These are phyloP conservation scores for Hippocampus mohnikei DNA, from an alignment of 2,113 vertebrate genomes.

Conservation along the genomic window DNA sequence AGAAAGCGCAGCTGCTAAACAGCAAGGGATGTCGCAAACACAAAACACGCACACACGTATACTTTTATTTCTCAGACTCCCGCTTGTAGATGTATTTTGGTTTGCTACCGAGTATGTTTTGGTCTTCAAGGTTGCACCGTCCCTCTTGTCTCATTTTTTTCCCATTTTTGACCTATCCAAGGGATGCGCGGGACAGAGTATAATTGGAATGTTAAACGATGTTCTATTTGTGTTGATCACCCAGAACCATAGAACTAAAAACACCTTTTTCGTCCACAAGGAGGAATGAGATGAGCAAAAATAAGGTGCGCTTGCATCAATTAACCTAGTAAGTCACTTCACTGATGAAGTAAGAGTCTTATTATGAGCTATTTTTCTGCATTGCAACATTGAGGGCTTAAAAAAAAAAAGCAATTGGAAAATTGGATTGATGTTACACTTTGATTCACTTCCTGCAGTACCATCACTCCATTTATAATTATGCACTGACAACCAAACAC, in stretches of 20 bases:
- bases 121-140: constrained; percentile 61
- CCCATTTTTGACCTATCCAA: constrained; percentile 58
- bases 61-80: constrained; percentile 53
- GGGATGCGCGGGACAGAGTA: constrained; percentile 36
- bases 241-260: constrained; percentile 63
- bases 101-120: constrained; percentile 26
- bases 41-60: constrained; percentile 24
- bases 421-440: not conserved
- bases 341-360: constrained; percentile 30
- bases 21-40: constrained; percentile 64
- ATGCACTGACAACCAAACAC: not conserved
- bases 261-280: constrained; percentile 51
- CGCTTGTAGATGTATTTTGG: constrained; percentile 56
- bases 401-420: not conserved
- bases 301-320: constrained; percentile 36
- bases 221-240: constrained; percentile 65
- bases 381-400: constrained; percentile 4
- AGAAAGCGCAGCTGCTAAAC: constrained; percentile 58
- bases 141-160: constrained; percentile 47
- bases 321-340: constrained; percentile 34
- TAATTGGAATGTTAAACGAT: constrained; percentile 66
- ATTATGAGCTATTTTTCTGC: constrained; percentile 20
- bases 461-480: not conserved
- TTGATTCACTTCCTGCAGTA: not conserved
- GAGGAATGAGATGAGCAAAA: constrained; percentile 35